phyloP scores from a whole-genome alignment of 2,797 vertebrate genomes.

The Rhabdophis nuchalis region DNA sequence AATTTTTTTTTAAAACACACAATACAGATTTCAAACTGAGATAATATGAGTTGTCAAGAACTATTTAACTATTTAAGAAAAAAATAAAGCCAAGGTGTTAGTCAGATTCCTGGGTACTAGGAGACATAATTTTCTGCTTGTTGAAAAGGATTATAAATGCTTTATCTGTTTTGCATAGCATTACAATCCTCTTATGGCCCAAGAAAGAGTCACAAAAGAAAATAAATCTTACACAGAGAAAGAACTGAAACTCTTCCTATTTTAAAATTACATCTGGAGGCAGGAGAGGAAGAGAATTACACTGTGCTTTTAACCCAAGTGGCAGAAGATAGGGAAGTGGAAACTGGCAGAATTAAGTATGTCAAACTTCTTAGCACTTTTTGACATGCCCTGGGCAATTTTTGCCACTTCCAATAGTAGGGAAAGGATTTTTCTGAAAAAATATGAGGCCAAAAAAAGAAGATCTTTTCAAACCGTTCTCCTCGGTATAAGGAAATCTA shows the following conservation, averaged over 20 bases:
- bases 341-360: neutral
- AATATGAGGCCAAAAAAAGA: neutral
- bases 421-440: constrained; percentile 13
- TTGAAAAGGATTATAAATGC: neutral
- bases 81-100: neutral
- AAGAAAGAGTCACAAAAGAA: constrained; percentile 6
- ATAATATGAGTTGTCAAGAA: neutral
- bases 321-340: neutral
- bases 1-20: neutral
- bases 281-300: neutral
- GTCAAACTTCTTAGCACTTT: neutral
- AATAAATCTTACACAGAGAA: neutral
- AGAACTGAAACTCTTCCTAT: neutral
- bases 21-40: neutral
- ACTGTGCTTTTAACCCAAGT: neutral
- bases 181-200: neutral
- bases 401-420: constrained; percentile 13
- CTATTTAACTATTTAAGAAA: neutral
- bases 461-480: neutral
- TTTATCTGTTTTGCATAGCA: neutral
- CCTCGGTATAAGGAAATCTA: neutral
- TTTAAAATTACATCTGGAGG: neutral
- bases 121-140: neutral
- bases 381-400: neutral
- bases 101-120: neutral